These are phyloP conservation scores for Hucho hucho DNA, from an alignment of 2,113 vertebrate genomes.

Conservation along the genomic window DNA sequence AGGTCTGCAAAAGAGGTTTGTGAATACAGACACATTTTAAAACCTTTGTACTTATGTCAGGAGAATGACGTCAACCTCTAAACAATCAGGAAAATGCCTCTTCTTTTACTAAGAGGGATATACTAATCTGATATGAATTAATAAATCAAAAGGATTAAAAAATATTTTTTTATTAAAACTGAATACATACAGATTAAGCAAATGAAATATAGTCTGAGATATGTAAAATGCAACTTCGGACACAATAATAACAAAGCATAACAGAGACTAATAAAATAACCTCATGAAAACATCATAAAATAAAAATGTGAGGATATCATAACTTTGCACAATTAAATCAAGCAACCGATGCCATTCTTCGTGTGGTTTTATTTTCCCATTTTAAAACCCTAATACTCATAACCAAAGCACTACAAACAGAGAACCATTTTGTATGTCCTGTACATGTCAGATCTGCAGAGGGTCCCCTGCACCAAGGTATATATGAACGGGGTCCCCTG, in stretches of 20 bases:
- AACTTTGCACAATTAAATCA: not conserved
- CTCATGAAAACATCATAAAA: not conserved
- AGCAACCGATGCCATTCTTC: not conserved
- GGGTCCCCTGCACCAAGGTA: constrained; percentile 14
- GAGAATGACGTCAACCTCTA: no score
- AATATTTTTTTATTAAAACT: not conserved
- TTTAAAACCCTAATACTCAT: not conserved
- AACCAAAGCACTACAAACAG: no score
- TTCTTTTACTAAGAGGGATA: no score
- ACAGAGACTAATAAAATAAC: not conserved
- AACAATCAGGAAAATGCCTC: no score
- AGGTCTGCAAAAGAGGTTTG: no score
- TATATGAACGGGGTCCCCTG: constrained; percentile 12
- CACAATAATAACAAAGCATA: not conserved
- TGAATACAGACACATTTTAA: no score
- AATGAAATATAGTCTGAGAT: no score
- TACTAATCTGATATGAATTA: no score
- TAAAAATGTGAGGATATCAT: not conserved
- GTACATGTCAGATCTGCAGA: constrained; percentile 9
- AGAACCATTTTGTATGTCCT: no score
- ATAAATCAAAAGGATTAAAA: not conserved
- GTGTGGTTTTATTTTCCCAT: not conserved
- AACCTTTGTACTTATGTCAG: no score
- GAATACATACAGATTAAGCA: no score
- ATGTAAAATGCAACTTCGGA: not conserved